Evolutionary conservation across 1,140 invertebrate species (phyloP), one percentile per base, ranked within the genome.

Genomic region (Scaptomyza graminum): DNA sequence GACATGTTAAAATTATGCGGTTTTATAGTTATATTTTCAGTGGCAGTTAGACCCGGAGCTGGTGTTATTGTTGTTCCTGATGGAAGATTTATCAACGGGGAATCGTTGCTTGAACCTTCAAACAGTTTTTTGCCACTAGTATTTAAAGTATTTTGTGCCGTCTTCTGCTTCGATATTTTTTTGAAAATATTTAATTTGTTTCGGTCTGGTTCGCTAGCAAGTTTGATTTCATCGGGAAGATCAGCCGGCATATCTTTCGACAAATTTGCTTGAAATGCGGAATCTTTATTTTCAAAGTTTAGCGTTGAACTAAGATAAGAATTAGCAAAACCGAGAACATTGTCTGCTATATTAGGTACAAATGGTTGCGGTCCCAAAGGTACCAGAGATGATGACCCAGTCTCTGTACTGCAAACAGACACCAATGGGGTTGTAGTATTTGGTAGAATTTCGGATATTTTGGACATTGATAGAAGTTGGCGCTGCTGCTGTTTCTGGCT

Each of bases 121-220:
- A 78, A 75, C 0, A 68, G 8, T 51, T 49, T 70, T 28, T 54
- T 28, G 5, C n/a, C 15, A 2, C 64, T 51, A n/a, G n/a, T n/a
- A 49, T 49, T 46, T 13, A 63, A n/a, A 3, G 43, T 31, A n/a
- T 18, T 34, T 37, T 37, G 34, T 0, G 51, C 25, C 28, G 51
- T 18, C 28, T 82, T 85, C 9, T 71, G 81, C 11, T 91, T 91
- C 80, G 90, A 90, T 41, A 97, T 96, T 92, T 96, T 96, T 87
- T 96, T 97, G 76, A 97, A 96, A 85, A 97, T 96, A 92, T 96
- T 97, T 22, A 96, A 91, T 91, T 97, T 97, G 89, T 95, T 95
- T 90, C 95, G 95, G 88, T 97, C 95, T 1, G 96, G 96, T 90
- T 97, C 96, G 3, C 94, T 95, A 1, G 94, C 93, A 16, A 97